These are phyloP conservation scores for Timema podura DNA, from an alignment of 2,888 invertebrate genomes.

Conservation along the genomic window DNA sequence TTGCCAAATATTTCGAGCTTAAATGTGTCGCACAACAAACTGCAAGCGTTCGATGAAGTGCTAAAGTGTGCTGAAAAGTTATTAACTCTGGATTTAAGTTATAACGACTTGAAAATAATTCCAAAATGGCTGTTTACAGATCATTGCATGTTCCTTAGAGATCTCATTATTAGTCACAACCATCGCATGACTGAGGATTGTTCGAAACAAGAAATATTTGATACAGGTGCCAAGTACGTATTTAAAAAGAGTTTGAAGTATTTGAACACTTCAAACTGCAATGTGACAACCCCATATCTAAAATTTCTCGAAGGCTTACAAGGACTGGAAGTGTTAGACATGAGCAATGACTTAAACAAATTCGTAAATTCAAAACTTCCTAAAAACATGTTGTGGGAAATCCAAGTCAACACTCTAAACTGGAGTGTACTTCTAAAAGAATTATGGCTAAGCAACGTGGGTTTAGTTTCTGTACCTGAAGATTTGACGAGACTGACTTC, in stretches of 20 bases:
- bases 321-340: constrained; percentile 3
- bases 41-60: background rate
- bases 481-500: background rate
- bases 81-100: background rate
- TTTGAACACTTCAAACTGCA: background rate
- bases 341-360: background rate
- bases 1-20: background rate
- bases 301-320: constrained; percentile 4
- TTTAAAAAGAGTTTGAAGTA: background rate
- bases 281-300: background rate
- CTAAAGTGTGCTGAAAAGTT: background rate
- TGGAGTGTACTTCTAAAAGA: background rate
- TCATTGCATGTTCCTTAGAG: constrained; percentile 6
- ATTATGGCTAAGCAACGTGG: background rate
- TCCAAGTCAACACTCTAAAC: background rate
- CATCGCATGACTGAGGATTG: background rate
- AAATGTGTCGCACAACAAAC: background rate
- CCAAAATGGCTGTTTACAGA: background rate
- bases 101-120: background rate
- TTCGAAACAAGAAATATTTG: background rate
- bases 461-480: background rate
- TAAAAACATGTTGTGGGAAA: background rate
- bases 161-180: background rate
- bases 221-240: background rate
- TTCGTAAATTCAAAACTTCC: no score